phyloP scores from a whole-genome alignment of 2,113 vertebrate species.

The Eubucco bourcierii region DNA sequence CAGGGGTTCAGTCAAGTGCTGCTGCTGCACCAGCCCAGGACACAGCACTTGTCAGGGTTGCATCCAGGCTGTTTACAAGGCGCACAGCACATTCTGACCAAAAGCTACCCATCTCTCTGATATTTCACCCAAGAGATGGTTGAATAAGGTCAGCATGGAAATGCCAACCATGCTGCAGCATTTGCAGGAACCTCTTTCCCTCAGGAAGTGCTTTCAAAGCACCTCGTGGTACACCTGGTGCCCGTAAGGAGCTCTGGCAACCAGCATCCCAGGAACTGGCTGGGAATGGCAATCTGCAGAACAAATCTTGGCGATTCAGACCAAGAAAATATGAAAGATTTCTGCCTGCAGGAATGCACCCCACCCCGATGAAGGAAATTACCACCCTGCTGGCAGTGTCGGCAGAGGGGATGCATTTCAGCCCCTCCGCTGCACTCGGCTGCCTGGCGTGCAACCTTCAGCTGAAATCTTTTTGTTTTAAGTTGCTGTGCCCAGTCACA shows the following conservation, averaged over 20 bases:
- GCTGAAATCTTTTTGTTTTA: neutral
- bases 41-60: fast-evolving
- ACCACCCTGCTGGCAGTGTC: neutral
- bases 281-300: conserved; percentile 20
- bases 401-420: neutral
- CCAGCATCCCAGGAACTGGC: neutral
- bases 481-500: neutral
- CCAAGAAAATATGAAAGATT: conserved; percentile 26
- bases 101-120: neutral
- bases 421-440: neutral
- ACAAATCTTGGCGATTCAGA: conserved; percentile 22
- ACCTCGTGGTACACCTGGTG: neutral
- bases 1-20: neutral
- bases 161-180: neutral
- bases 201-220: neutral
- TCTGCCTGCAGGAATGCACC: conserved; percentile 38
- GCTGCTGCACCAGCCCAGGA: neutral
- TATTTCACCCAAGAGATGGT: neutral
- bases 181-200: neutral
- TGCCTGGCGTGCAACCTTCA: neutral
- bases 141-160: neutral
- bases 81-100: neutral
- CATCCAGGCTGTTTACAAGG: neutral
- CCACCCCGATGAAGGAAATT: conserved; percentile 12
- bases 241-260: neutral